phyloP scores from a whole-genome alignment of 2,113 vertebrate species.

The Macheiramphus alcinus region DNA sequence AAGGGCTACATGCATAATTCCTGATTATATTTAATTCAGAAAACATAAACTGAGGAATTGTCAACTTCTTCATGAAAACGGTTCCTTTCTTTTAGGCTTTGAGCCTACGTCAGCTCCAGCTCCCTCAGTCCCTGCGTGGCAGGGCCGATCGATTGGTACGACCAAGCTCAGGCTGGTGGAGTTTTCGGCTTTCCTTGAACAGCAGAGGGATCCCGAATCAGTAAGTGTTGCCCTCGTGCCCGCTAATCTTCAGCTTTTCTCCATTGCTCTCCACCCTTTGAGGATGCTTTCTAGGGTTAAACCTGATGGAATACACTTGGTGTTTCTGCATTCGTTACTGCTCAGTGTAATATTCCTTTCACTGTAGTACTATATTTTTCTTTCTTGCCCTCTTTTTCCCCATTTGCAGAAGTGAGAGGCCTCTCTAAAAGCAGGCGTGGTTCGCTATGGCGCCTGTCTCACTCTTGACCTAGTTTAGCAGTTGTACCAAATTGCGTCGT shows the following conservation, averaged over 20 bases:
- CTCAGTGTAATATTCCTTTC: not conserved
- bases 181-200: constrained; percentile 96
- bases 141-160: constrained; percentile 96
- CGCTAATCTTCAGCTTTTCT: not conserved
- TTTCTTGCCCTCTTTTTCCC: not conserved
- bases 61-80: not conserved
- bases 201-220: constrained; percentile 94
- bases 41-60: not conserved
- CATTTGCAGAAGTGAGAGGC: not conserved
- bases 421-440: not conserved
- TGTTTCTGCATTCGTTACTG: not conserved
- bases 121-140: constrained; percentile 94
- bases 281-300: not conserved
- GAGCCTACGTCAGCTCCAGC: constrained; percentile 87
- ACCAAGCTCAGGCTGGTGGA: constrained; percentile 97
- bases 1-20: not conserved
- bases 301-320: not conserved
- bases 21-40: not conserved
- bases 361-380: not conserved
- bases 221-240: constrained; percentile 69
- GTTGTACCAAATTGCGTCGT: not conserved
- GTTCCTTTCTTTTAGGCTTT: constrained; percentile 79
- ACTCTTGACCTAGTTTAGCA: not conserved
- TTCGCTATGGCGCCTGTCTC: not conserved
- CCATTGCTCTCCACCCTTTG: not conserved